Conservation (phyloP, 2,888 invertebrate species). For the Pardosa pseudoannulata region DNA sequence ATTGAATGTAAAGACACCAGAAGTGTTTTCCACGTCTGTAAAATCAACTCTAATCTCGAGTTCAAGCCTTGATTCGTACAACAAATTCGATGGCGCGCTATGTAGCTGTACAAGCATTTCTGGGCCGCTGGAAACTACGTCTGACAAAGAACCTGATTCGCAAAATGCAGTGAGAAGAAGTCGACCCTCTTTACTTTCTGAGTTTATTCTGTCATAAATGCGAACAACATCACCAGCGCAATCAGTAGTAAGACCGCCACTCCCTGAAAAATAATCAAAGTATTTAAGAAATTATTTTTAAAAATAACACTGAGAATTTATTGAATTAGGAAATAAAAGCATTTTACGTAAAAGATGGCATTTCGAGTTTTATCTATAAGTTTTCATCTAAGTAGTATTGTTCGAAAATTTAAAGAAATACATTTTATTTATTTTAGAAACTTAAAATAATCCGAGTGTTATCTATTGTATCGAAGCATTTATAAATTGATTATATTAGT, state of each 20-base stretch:
- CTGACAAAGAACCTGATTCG: slow-evolving; percentile 88
- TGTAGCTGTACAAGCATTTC: slow-evolving; percentile 88
- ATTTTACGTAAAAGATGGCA: too few species aligned
- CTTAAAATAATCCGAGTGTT: too few species aligned
- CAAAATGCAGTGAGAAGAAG: slow-evolving; percentile 87
- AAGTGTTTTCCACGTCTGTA: slow-evolving; percentile 78
- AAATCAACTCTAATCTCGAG: slow-evolving; percentile 90
- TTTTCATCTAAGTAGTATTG: too few species aligned
- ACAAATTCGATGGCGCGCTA: slow-evolving; percentile 87
- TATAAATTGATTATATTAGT: too few species aligned
- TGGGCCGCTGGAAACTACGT: slow-evolving; percentile 87
- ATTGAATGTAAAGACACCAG: slow-evolving; percentile 73
- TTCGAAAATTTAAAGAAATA: too few species aligned
- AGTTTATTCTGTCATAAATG: slow-evolving; percentile 89
- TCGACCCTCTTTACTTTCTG: slow-evolving; percentile 80
- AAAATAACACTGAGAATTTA: too few species aligned
- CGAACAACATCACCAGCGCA: slow-evolving; percentile 80
- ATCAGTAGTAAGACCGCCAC: slow-evolving; percentile 69
- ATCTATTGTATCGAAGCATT: too few species aligned
- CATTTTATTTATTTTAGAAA: too few species aligned
- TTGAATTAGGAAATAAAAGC: too few species aligned
- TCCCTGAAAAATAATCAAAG: slow-evolving; percentile 36
- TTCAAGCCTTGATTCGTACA: slow-evolving; percentile 85
- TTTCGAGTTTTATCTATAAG: too few species aligned
- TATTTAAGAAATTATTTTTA: too few species aligned